A percentile compares a stretch with the other conserved stretches of the same genome.
Conservation (phyloP, 2,113 vertebrate genomes). For the Apus apus region DNA sequence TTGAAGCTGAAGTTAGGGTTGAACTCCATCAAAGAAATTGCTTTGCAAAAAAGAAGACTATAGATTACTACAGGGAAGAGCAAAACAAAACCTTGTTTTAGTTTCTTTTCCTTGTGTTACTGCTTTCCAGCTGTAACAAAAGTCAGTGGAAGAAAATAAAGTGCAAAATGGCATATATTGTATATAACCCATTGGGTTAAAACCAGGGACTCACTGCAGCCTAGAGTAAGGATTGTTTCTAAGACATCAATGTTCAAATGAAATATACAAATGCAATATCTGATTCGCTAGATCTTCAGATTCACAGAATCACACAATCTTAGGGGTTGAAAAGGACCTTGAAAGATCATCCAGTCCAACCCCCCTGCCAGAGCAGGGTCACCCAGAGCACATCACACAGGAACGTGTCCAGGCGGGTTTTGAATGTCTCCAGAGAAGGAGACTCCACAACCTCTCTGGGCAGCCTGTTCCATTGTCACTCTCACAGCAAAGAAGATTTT, state of each 20-base stretch:
- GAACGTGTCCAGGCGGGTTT: too few relatives aligned
- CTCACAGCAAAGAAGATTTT: too few relatives aligned
- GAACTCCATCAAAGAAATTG: constrained; percentile 47
- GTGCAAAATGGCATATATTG: background rate
- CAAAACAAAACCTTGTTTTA: constrained; percentile 9
- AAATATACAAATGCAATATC: background rate
- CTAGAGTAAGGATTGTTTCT: background rate
- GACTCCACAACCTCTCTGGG: too few relatives aligned
- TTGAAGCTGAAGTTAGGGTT: constrained; percentile 45
- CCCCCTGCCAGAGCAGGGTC: too few relatives aligned
- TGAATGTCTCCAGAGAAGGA: too few relatives aligned
- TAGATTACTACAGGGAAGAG: background rate
- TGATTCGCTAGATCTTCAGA: background rate
- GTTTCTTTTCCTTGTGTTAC: background rate
- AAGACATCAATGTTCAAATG: background rate
- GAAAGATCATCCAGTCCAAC: too few relatives aligned
- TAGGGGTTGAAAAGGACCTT: too few relatives aligned
- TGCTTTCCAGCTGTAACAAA: constrained; percentile 1
- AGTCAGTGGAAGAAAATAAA: background rate
- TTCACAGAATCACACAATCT: background rate
- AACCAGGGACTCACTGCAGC: background rate
- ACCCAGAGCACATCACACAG: too few relatives aligned
- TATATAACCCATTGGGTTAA: background rate
- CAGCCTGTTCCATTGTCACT: too few relatives aligned
- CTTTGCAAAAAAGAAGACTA: constrained; percentile 11